Percentiles rank a stretch among this genome's conserved stretches.
Conservation (phyloP, 2,888 invertebrate genomes). For the Acanthococcus lagerstroemiae region DNA sequence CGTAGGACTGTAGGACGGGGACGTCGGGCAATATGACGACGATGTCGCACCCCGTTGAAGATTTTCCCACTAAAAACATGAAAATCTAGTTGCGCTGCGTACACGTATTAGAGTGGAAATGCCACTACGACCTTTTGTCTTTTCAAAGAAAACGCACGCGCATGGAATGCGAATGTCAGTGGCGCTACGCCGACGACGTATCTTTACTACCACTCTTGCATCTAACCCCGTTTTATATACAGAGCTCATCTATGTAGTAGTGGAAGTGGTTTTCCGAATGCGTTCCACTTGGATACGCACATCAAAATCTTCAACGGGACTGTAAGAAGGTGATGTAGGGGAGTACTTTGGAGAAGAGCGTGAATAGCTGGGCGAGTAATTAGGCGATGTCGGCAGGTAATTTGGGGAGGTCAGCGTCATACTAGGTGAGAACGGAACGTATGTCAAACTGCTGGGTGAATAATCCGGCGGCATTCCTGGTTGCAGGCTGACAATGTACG, state of each 20-base stretch:
- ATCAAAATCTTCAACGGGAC: too few relatives aligned
- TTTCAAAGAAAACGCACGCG: conserved; percentile 62
- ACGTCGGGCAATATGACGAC: conserved; percentile 52
- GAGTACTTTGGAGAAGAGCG: conserved; percentile 55
- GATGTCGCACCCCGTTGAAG: too few relatives aligned
- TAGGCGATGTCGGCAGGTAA: conserved; percentile 69
- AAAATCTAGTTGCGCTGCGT: too few relatives aligned
- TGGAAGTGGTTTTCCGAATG: too few relatives aligned
- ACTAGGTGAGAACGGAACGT: conserved; percentile 53
- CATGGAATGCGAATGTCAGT: conserved; percentile 58
- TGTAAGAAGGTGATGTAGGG: conserved; percentile 47
- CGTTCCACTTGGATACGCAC: conserved; percentile 47
- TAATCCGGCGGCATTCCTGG: conserved; percentile 53
- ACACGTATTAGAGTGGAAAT: too few relatives aligned
- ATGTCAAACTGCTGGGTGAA: too few relatives aligned
- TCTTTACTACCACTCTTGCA: too few relatives aligned
- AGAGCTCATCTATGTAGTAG: too few relatives aligned
- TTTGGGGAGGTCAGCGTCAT: conserved; percentile 65
- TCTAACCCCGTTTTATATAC: too few relatives aligned
- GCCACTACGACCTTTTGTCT: conserved; percentile 70
- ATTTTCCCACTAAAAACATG: too few relatives aligned
- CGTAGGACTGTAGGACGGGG: conserved; percentile 64
- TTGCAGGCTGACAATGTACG: conserved; percentile 57
- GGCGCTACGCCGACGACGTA: conserved; percentile 71
- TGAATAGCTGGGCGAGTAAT: conserved; percentile 77